Evolutionary conservation across 2,113 vertebrate species (phyloP).

Genomic region (Genyomyrus donnyi): DNA sequence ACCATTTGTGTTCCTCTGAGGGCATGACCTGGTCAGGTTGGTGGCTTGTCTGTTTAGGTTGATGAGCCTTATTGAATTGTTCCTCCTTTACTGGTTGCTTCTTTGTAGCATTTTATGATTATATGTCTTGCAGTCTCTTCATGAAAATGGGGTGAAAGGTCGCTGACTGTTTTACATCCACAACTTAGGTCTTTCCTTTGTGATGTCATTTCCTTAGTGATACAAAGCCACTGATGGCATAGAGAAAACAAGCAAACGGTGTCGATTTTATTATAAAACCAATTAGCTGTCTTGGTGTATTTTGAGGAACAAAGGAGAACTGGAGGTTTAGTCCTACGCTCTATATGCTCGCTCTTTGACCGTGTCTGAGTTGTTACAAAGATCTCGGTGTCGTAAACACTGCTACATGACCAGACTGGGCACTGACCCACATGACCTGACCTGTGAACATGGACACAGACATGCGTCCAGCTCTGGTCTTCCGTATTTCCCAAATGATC

Average conservation of each 20-base stretch:
- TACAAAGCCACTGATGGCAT: neutral
- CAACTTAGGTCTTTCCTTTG: neutral
- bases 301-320: neutral
- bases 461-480: neutral
- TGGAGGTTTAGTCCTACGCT: neutral
- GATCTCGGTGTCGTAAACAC: neutral
- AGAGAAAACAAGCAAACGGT: neutral
- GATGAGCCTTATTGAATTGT: too few species aligned
- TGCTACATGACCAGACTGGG: neutral
- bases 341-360: neutral
- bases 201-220: neutral
- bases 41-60: too few species aligned
- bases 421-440: neutral
- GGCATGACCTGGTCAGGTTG: too few species aligned
- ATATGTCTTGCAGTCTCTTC: neutral
- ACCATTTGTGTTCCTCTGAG: too few species aligned
- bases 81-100: too few species aligned
- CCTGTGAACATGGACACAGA: neutral
- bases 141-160: neutral
- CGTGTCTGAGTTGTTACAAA: neutral
- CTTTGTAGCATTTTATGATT: too few species aligned
- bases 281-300: neutral
- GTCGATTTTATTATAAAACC: neutral
- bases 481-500: neutral
- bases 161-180: neutral